A percentile compares a stretch with the other conserved stretches of the same genome.
phyloP scores from a whole-genome alignment of 23 tunicate species.

The Phallusia fumigata region DNA sequence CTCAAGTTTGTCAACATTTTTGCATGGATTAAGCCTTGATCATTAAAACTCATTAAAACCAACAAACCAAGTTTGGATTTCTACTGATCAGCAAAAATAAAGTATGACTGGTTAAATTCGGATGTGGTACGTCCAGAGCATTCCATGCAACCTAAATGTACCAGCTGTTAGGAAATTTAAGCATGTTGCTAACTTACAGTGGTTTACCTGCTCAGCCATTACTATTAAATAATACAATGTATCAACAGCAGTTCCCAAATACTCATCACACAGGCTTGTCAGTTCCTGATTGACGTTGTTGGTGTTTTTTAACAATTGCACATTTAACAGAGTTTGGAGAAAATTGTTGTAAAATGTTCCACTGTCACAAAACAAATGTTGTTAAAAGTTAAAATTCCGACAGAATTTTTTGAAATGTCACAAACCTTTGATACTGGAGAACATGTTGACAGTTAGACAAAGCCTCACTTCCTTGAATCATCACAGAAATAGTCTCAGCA shows the following conservation, averaged over 20 bases:
- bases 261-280: conserved; percentile 21
- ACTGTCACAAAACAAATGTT: background rate
- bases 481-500: conserved; percentile 34
- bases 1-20: no score
- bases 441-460: conserved; percentile 32
- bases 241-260: conserved; percentile 24
- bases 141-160: background rate
- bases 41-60: background rate
- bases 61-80: conserved; percentile 3
- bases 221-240: conserved; percentile 48
- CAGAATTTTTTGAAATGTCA: background rate
- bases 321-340: background rate
- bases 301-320: no score
- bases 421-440: conserved; percentile 27
- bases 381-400: background rate
- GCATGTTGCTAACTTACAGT: background rate
- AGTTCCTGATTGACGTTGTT: conserved; percentile 19
- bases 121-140: background rate
- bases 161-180: background rate
- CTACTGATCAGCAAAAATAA: background rate
- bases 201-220: conserved; percentile 39
- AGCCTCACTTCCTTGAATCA: conserved; percentile 53
- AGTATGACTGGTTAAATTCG: background rate
- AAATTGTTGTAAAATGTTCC: background rate
- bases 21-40: background rate